Percentiles rank a stretch among this genome's conserved stretches.
Evolutionary conservation across 2,888 invertebrate species (phyloP).

Genomic region (Ashinkailepas kermadecensis): DNA sequence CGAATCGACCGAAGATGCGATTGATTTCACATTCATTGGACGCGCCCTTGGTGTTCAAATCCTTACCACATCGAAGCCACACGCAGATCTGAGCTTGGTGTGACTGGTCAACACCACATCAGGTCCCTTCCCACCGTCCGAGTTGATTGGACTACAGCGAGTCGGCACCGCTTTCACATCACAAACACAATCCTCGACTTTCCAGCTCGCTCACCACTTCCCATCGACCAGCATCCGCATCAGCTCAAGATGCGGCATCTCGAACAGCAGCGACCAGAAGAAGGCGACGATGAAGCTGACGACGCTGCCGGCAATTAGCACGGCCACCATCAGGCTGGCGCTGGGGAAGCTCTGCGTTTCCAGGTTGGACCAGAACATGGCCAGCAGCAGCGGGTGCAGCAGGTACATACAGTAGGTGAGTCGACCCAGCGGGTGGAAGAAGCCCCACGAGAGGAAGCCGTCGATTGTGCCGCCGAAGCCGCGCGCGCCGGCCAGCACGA

Average conservation of each 20-base stretch:
- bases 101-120: too few relatives aligned
- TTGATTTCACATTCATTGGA: too few relatives aligned
- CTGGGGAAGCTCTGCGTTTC: conserved; percentile 4
- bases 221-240: conserved; percentile 18
- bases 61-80: too few relatives aligned
- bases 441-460: conserved; percentile 2
- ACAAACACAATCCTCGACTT: neutral
- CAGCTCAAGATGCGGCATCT: conserved; percentile 4
- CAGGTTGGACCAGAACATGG: conserved; percentile 10
- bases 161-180: too few relatives aligned
- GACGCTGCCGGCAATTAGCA: neutral
- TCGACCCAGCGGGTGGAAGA: conserved; percentile 9
- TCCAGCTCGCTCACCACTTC: neutral
- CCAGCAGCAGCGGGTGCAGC: conserved; percentile 16
- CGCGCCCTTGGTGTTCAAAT: too few relatives aligned
- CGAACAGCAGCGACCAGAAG: conserved; percentile 20
- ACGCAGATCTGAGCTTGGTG: too few relatives aligned
- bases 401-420: conserved; percentile 18
- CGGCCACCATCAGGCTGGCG: conserved; percentile 1
- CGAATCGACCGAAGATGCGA: too few relatives aligned
- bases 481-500: conserved; percentile 1
- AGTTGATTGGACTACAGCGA: too few relatives aligned
- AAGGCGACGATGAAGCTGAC: conserved; percentile 2
- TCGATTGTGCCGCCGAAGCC: neutral
- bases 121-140: too few relatives aligned